Evolutionary conservation across 2,797 vertebrate genomes (phyloP), one percentile per base, ranked within the genome.

Genomic region (Sebastolobus altivelis): DNA sequence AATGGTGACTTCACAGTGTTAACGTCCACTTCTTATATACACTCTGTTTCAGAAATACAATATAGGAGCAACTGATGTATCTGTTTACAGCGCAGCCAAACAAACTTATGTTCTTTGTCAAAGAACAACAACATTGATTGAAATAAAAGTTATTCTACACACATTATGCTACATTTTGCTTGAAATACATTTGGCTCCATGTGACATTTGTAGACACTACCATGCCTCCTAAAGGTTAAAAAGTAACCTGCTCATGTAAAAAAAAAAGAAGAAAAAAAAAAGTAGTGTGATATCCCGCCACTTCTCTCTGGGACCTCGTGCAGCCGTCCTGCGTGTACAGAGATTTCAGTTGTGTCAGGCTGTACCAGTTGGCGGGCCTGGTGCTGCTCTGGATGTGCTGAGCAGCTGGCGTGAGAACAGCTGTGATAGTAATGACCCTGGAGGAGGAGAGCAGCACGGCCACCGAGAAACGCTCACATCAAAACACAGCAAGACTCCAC

Each of bases 401-500:
- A 80, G 78, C 88, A 93, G 88, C 91, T 93, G 91, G 80, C 16
- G 14, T 84, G 82, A 72, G 81, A 92, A 89, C 91, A 93, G 88
- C 88, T 93, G 90, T 75, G 82, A 87, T 66, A 74, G 84, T 89
- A 74, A 83, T 90, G 89, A 93, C 89, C 91, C 87, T 72, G 61
- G 72, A 83, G 70, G 81, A 81, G 82, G 33, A 77, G 85, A 85
- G 83, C 86, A 79, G 59, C 85, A 20, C 1, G 58, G 77, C 81
- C 79, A 73, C 72, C 18, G 75, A 88, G 85, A 87, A 76, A 77
- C 46, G 40, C 72, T 72, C 74, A 68, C 77, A 89, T 88, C 82
- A 88, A 91, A 92, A 92, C 90, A 87, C 89, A 83, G 86, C 85
- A 16, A 77, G 88, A 77, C 87, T 88, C 87, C 83, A 68, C 43